A percentile compares a stretch with the other conserved stretches of the same genome.
Evolutionary conservation across 2,797 vertebrate genomes (phyloP).

Genomic region (Halcyon badia): DNA sequence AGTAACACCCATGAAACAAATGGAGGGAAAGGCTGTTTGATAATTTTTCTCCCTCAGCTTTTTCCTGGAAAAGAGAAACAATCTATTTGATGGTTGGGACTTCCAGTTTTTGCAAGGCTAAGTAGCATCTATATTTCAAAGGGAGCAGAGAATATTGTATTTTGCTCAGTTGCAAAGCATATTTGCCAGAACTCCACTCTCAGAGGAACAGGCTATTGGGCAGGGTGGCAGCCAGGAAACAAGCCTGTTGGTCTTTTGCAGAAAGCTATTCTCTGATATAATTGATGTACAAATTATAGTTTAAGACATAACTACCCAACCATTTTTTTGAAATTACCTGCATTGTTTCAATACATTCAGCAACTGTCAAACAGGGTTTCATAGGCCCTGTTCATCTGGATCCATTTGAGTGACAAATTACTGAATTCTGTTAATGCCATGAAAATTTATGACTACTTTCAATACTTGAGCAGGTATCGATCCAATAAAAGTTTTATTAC

Average conservation of each 20-base stretch:
- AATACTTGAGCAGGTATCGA: conserved; percentile 33
- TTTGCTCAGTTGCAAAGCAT: not conserved
- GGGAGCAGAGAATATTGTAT: not conserved
- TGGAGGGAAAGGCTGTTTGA: not conserved
- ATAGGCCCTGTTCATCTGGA: not conserved
- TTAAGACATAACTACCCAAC: not conserved
- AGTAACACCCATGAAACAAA: not conserved
- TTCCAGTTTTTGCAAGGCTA: not conserved
- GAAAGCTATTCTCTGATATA: conserved; percentile 3
- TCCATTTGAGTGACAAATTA: conserved; percentile 37
- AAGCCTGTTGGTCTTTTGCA: not conserved
- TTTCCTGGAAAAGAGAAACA: not conserved
- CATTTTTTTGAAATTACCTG: conserved; percentile 5
- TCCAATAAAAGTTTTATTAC: conserved; percentile 65
- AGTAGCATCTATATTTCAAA: not conserved
- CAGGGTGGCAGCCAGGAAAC: not conserved
- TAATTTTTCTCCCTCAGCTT: not conserved
- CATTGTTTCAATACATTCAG: conserved; percentile 12
- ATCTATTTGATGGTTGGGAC: not conserved
- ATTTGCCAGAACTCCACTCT: not conserved
- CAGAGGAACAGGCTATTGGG: not conserved
- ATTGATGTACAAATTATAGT: not conserved
- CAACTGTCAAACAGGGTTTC: not conserved
- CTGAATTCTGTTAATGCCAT: conserved; percentile 33
- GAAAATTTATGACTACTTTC: conserved; percentile 57